Evolutionary conservation across 2,888 invertebrate species (phyloP).

Genomic region (Acrobasis repandana): DNA sequence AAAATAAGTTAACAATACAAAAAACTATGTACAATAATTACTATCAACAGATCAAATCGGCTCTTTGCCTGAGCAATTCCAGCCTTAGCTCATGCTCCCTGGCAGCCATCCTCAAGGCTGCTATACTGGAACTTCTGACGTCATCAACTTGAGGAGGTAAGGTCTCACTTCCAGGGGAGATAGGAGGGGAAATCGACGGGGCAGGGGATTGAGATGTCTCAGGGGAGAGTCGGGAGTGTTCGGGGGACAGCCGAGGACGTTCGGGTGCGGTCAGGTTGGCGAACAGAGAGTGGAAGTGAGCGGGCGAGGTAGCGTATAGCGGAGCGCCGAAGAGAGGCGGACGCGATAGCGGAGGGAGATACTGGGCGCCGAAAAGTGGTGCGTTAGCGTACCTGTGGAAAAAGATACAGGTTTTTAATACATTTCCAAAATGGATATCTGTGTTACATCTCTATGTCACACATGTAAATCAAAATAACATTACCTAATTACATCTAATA

Average conservation of each 20-base stretch:
- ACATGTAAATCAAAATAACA: too few relatives aligned
- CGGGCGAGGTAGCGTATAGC: conserved; percentile 71
- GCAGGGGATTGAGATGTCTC: conserved; percentile 43
- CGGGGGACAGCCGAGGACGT: conserved; percentile 64
- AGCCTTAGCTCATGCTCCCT: conserved; percentile 94
- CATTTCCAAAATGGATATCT: not conserved
- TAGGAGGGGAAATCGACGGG: conserved; percentile 79
- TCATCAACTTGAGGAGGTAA: conserved; percentile 82
- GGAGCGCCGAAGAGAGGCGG: conserved; percentile 70
- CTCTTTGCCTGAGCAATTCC: conserved; percentile 90
- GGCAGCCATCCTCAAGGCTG: conserved; percentile 92
- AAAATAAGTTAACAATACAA: conserved; percentile 18
- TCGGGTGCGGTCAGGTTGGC: conserved; percentile 88
- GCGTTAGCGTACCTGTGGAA: conserved; percentile 67
- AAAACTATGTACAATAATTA: conserved; percentile 3
- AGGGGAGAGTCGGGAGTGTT: conserved; percentile 52
- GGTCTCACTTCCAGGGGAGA: conserved; percentile 76
- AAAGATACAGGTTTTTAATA: not conserved
- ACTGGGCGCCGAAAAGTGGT: conserved; percentile 70
- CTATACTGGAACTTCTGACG: conserved; percentile 93
- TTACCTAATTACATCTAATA: too few relatives aligned
- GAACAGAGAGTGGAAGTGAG: conserved; percentile 92
- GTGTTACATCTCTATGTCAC: not conserved
- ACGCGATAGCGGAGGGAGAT: conserved; percentile 66
- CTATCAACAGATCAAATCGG: conserved; percentile 70